Conservation (phyloP, 1,140 invertebrate genomes). For the Zaprionus kolodkinae region DNA sequence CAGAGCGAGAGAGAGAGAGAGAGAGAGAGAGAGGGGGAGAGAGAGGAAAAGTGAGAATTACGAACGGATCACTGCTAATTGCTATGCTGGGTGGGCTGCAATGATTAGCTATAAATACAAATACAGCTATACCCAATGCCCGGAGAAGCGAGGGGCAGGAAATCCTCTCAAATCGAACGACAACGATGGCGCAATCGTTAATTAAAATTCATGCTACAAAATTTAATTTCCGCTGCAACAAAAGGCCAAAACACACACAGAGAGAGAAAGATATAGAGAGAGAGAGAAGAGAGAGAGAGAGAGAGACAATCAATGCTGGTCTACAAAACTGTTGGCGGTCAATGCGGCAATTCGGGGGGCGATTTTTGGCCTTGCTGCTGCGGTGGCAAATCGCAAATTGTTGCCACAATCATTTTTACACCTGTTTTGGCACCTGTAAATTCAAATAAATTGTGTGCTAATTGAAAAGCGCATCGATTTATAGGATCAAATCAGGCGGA, state of each 20-base stretch:
- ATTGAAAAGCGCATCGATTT: constrained; percentile 31
- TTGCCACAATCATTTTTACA: constrained; percentile 35
- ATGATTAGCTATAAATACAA: constrained; percentile 6
- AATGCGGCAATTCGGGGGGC: background rate
- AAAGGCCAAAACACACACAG: background rate
- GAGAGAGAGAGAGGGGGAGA: no score
- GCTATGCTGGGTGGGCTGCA: background rate
- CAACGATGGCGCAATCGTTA: constrained; percentile 18
- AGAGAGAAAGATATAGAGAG: background rate
- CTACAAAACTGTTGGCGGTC: constrained; percentile 18
- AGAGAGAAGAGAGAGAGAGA: background rate
- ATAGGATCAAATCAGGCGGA: background rate
- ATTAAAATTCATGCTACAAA: constrained; percentile 35
- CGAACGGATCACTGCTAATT: constrained; percentile 37
- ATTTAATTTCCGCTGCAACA: constrained; percentile 28
- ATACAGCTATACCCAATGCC: background rate
- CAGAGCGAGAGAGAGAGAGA: background rate
- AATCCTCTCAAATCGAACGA: background rate
- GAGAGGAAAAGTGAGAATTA: background rate
- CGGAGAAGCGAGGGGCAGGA: background rate
- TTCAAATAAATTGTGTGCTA: constrained; percentile 24
- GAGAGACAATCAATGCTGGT: constrained; percentile 34
- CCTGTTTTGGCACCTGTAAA: constrained; percentile 23
- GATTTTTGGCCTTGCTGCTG: constrained; percentile 12
- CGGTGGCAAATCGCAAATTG: background rate